These are phyloP conservation scores for Hyla sarda DNA, from an alignment of 2,113 vertebrate genomes.

Conservation along the genomic window DNA sequence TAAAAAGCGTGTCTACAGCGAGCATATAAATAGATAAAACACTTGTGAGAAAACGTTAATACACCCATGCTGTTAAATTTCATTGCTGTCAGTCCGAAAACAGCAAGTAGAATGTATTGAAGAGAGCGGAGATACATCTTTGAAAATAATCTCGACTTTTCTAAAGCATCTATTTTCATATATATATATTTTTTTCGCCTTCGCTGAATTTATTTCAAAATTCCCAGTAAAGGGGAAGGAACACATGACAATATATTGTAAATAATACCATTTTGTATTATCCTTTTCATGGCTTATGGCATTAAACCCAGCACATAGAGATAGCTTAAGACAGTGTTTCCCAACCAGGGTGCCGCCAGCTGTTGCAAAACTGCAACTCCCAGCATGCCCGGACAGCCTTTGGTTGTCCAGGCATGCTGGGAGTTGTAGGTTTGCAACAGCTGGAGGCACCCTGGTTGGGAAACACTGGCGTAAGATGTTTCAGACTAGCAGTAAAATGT, in stretches of 20 bases:
- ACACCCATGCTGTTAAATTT: slow-evolving; percentile 51
- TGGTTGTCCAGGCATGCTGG: too few relatives aligned
- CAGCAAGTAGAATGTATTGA: slow-evolving; percentile 36
- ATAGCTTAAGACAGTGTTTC: too few relatives aligned
- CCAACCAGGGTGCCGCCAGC: too few relatives aligned
- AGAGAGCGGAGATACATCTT: slow-evolving; percentile 2
- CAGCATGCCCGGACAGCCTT: too few relatives aligned
- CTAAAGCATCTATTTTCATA: neutral
- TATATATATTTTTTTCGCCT: too few relatives aligned
- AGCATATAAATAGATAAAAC: slow-evolving; percentile 58
- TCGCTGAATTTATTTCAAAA: neutral
- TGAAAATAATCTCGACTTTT: neutral
- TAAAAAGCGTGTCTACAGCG: slow-evolving; percentile 51
- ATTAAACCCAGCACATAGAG: too few relatives aligned
- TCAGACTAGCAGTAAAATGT: too few relatives aligned
- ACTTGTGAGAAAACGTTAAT: slow-evolving; percentile 52
- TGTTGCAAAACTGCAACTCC: too few relatives aligned
- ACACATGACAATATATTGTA: neutral
- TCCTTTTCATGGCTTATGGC: too few relatives aligned
- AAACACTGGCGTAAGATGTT: too few relatives aligned
- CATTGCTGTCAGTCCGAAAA: slow-evolving; percentile 45
- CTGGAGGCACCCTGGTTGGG: too few relatives aligned
- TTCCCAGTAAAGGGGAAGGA: neutral
- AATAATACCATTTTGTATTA: neutral
- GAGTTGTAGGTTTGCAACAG: too few relatives aligned